A percentile compares a stretch with the other conserved stretches of the same genome.
phyloP scores from a whole-genome alignment of 2,113 vertebrate species.

The Agelaius tricolor region DNA sequence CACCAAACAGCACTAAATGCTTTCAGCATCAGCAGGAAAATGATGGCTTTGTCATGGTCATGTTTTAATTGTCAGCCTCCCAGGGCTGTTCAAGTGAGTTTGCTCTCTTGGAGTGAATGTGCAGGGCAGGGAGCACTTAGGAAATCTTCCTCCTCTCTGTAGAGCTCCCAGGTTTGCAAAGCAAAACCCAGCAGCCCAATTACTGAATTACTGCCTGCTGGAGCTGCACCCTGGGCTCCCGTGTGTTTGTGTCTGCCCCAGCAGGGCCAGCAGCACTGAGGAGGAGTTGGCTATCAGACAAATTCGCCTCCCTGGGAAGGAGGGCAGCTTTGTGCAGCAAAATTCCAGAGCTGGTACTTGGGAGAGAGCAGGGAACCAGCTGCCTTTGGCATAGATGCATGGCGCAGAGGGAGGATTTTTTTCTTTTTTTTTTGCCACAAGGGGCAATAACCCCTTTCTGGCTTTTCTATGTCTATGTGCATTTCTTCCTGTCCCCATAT shows the following conservation, averaged over 20 bases:
- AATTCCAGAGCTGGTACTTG: neutral
- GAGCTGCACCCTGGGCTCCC: fast-evolving
- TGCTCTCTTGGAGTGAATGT: neutral
- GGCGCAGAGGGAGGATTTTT: neutral
- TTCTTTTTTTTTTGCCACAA: neutral
- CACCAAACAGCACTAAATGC: neutral
- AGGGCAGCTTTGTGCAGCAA: neutral
- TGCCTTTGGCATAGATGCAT: neutral
- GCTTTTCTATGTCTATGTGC: fast-evolving
- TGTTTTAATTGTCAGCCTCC: neutral
- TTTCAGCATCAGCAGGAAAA: neutral
- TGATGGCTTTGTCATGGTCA: fast-evolving
- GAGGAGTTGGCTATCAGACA: neutral
- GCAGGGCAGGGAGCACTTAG: neutral
- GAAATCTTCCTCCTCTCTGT: neutral
- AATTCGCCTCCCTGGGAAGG: neutral
- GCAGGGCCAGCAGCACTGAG: neutral
- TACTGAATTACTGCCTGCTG: neutral
- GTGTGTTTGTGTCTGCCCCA: neutral
- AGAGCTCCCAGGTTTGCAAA: neutral
- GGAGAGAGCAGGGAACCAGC: neutral
- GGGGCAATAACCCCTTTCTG: neutral
- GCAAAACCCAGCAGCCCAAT: neutral
- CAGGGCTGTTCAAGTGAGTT: neutral
- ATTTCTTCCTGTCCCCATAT: fast-evolving